Evolutionary conservation across 2,113 vertebrate species (phyloP), one percentile per base, ranked within the genome.

Genomic region (Sinocyclocheilus rhinocerous): DNA sequence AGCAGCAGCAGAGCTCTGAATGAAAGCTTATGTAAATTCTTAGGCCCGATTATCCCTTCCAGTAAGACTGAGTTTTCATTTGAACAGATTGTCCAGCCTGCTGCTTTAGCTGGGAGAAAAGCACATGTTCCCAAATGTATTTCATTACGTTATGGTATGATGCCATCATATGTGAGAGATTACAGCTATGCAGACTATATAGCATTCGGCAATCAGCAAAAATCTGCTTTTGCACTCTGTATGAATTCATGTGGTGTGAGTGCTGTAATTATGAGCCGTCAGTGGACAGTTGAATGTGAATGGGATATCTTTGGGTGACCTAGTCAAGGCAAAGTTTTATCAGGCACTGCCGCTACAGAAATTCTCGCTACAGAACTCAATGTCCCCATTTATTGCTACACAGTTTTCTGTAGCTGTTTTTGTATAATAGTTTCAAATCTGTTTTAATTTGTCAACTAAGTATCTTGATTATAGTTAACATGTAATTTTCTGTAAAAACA

Each of bases 1-100:
- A 65, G 22, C 4, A 65, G 22, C 4, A 65, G 63, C 63, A 22
- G 0, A 67, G 20, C 33, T 80, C 12, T 15, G 63, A 82, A 82
- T 67, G 24, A 50, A 69, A 82, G 63, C 63, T 83, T 83, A 83
- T 83, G 48, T 83, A 83, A 83, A 83, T 52, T 83, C 81, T 55
- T 36, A 72, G 81, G 0, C 29, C 48, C 33, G 9, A 83, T 83
- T 69, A 83, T 83, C 45, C 45, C 81, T 81, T 67, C n/a, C 39
- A 48, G 24, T 20, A 50, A 77, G 45, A 26, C 52, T 59, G n/a
- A 18, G 42, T 55, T 70, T 83, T 70, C 45, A 83, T 83, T 50
- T 70, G 65, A 83, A 70, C 65, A 83, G 65, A 83, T 52, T 72
- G 65, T 67, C 61, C 18, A 36, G 65, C 63, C 63, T 55, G 63